A percentile compares a stretch with the other conserved stretches of the same genome.
These are phyloP conservation scores for Oryzias sinensis DNA, from an alignment of 2,797 vertebrate species.

Conservation along the genomic window DNA sequence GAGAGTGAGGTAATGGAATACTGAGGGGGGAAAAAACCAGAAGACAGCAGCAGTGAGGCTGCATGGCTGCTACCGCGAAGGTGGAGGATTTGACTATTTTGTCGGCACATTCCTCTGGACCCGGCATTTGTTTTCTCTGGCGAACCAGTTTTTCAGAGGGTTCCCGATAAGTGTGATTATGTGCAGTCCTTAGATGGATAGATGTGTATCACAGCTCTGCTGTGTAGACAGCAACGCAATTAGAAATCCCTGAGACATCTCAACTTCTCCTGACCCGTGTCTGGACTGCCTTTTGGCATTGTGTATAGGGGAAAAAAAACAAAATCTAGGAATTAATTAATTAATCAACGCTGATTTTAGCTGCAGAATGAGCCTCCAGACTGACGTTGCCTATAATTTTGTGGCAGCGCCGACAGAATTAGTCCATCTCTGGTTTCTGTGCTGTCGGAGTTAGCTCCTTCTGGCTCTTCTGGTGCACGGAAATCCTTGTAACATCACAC, in stretches of 20 bases:
- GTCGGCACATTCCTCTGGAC: neutral
- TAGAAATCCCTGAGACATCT: slow-evolving; percentile 19
- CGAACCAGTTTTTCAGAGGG: slow-evolving; percentile 7
- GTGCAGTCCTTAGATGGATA: slow-evolving; percentile 1
- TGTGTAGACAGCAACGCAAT: slow-evolving; percentile 9
- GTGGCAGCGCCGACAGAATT: slow-evolving; percentile 42
- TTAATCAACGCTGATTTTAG: slow-evolving; percentile 43
- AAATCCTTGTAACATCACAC: slow-evolving; percentile 62
- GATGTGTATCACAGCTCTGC: neutral
- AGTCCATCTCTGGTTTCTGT: slow-evolving; percentile 47
- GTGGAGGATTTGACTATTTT: slow-evolving; percentile 2
- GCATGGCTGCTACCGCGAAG: slow-evolving; percentile 25
- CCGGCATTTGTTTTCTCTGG: slow-evolving; percentile 2
- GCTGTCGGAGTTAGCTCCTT: slow-evolving; percentile 30
- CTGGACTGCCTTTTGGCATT: slow-evolving; percentile 11
- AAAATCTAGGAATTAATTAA: slow-evolving; percentile 24
- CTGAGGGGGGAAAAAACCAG: slow-evolving; percentile 22
- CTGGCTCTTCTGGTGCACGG: slow-evolving; percentile 41
- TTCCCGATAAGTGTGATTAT: slow-evolving; percentile 4
- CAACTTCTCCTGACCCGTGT: slow-evolving; percentile 29
- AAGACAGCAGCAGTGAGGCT: slow-evolving; percentile 24
- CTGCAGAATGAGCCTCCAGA: slow-evolving; percentile 26
- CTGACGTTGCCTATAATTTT: slow-evolving; percentile 50
- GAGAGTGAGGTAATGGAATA: slow-evolving; percentile 70
- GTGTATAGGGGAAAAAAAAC: slow-evolving; percentile 3